Base-by-base conservation (phyloP, 1,140 invertebrate genomes). In the Brachionus paranguensis region DNA sequence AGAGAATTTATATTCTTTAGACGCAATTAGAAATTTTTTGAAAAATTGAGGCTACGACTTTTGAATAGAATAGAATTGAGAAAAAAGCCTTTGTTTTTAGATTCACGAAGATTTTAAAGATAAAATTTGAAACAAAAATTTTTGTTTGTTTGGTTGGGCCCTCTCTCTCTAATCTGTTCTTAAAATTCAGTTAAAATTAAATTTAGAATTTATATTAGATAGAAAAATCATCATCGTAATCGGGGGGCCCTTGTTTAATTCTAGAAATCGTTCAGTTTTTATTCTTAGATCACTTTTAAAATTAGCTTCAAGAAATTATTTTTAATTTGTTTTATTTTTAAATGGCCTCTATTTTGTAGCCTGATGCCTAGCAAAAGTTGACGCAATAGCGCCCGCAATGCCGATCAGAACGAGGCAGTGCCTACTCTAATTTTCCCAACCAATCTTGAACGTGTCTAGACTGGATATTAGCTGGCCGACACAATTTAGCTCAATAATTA, bases 201-300 rank as follows among this genome's bases (percentile, higher is more conserved):
- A 72, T 72, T 72, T 72, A 72, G 68, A 72, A 70, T n/a, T 70
- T 70, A n/a, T 70, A 37, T 70, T 70, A 70, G 68, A 72, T 72
- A 72, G 33, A 72, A 72, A 72, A 72, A 47, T 72, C 68, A 72
- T 72, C 37, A 72, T 72, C 68, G 68, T 43, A 41, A 43, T 72
- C 14, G 20, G 33, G n/a, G 24, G 10, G 10, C 27, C 17, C 33
- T 12, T 2, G 8, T 68, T 41, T 68, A 68, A 68, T 41, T 72
- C 41, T 43, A 41, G 41, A 72, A 72, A 72, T 72, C 68, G 24
- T 72, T 72, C 68, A 72, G 68, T 72, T 72, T 65, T 72, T 72
- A 72, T 72, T 72, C 68, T 72, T 72, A 72, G 68, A 43, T 43
- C 7, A 37, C 7, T 68, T 72, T n/a, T 33, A 68, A 72, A 72